Evolutionary conservation across 2,888 invertebrate species (phyloP).

Genomic region (Mythimna albipuncta): DNA sequence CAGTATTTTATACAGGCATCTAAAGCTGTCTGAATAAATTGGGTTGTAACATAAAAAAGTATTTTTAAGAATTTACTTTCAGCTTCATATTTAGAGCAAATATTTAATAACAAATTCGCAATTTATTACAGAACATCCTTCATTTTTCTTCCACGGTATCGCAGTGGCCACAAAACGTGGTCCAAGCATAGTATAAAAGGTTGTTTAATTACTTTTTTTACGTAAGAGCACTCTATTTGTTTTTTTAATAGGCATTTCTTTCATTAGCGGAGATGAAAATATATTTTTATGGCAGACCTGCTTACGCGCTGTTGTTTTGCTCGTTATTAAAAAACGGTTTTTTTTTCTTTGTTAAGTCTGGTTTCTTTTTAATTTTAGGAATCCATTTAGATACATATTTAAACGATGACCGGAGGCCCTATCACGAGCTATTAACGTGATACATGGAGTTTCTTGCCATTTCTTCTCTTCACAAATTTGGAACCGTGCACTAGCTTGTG

Average conservation of each 20-base stretch:
- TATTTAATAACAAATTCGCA: slow-evolving; percentile 27
- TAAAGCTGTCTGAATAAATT: not conserved
- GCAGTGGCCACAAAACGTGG: slow-evolving; percentile 36
- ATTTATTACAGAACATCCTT: slow-evolving; percentile 9
- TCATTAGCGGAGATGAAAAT: slow-evolving; percentile 59
- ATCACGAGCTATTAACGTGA: too few species aligned
- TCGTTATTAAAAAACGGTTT: slow-evolving; percentile 16
- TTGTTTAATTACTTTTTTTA: slow-evolving; percentile 66
- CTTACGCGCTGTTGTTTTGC: slow-evolving; percentile 21
- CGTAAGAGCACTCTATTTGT: slow-evolving; percentile 64
- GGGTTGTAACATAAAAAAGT: not conserved
- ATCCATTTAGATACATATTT: too few species aligned
- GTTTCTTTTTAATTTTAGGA: too few species aligned
- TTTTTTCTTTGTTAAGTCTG: not conserved
- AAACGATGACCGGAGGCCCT: too few species aligned
- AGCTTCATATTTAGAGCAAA: slow-evolving; percentile 20
- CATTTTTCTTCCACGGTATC: slow-evolving; percentile 12
- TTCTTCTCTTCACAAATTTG: too few species aligned
- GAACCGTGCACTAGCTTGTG: too few species aligned
- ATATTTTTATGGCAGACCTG: slow-evolving; percentile 45
- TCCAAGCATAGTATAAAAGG: slow-evolving; percentile 51
- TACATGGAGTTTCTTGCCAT: too few species aligned
- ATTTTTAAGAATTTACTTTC: not conserved
- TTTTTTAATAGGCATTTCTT: slow-evolving; percentile 64
- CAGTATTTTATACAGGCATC: too few species aligned